Evolutionary conservation across 2,797 vertebrate genomes (phyloP), one percentile per base, ranked within the genome.

Genomic region (Cuniculus paca): DNA sequence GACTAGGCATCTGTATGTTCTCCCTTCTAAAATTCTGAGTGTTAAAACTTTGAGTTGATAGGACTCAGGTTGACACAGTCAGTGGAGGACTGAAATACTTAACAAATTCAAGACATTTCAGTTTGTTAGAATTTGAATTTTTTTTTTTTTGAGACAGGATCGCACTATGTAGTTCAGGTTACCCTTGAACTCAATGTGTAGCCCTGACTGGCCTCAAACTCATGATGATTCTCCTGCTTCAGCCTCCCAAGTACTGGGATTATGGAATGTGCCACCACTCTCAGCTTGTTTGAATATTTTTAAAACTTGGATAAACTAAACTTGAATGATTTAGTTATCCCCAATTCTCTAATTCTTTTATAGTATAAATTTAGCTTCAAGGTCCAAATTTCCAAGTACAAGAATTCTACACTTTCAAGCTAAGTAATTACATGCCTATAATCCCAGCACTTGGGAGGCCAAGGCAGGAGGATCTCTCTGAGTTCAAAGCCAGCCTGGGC

Each of bases 301-400:
- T 83, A 93, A 36, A 50, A 39, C 39, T 48, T n/a, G 11, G 34
- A n/a, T 95, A 86, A 89, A 70, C 48, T 94, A 48, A 87, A 63
- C 14, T 63, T 81, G 36, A 2, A n/a, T 75, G 28, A 20, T 84
- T 91, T 75, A 54, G 65, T 80, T n/a, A 39, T 34, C 36, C 68
- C 91, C 7, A 42, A 5, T 74, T 94, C 17, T 94, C 90, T 45
- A 65, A 78, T 80, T 79, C 20, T 94, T 88, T 75, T 88, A 24
- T 94, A 58, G 45, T 72, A 83, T 60, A 93, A 28, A 70, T 90
- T 85, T 96, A 92, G 17, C 78, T 95, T 86, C 54, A 28, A 74
- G 26, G 6, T 42, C 56, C 36, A 78, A 84, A 20, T 90, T 90
- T 75, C 78, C 4, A 4, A 75, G 36, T 42, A 48, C 5, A 70